Conservation (phyloP, 2,113 vertebrate species). For the Rhinolophus ferrumequinum region DNA sequence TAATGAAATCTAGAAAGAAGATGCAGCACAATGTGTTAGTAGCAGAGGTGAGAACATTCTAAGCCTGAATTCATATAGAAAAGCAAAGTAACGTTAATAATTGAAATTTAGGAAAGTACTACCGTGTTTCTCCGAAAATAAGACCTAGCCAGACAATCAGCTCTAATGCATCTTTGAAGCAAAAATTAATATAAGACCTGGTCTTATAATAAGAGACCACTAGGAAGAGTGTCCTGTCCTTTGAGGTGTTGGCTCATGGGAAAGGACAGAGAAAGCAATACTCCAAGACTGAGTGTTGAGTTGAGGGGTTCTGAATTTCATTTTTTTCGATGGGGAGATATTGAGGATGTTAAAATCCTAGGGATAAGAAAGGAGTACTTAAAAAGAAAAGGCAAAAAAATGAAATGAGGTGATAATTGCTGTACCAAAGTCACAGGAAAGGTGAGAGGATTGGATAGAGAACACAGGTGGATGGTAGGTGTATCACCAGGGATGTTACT, state of each 20-base stretch:
- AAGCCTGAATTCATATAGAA: background rate
- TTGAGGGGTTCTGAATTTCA: background rate
- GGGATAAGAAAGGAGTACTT: background rate
- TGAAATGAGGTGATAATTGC: background rate
- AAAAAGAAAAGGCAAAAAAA: background rate
- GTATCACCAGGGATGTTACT: background rate
- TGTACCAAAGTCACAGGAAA: background rate
- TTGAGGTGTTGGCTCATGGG: background rate
- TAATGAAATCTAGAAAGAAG: constrained; percentile 99
- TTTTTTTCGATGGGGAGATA: background rate
- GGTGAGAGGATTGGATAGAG: background rate
- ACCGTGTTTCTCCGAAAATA: no score
- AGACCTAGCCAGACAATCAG: no score
- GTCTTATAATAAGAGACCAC: background rate
- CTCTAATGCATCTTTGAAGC: no score
- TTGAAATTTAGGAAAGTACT: background rate
- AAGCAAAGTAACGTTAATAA: background rate
- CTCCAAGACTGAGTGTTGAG: background rate
- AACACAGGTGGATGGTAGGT: background rate
- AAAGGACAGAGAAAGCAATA: background rate
- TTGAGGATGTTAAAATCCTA: background rate
- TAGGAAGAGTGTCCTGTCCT: background rate
- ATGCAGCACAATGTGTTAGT: constrained; percentile 99
- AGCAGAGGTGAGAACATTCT: constrained; percentile 90
- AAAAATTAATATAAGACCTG: no score